A percentile compares a stretch with the other conserved stretches of the same genome.
Evolutionary conservation across 1,140 invertebrate species (phyloP).

Genomic region (Apis mellifera): Amel_HAv3.1 CM009946.2:2730001-2730500

Average conservation of each 20-base stretch:
- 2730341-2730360: constrained; percentile 98
- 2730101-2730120: constrained; percentile 98
- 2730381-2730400: constrained; percentile 98
- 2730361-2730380: constrained; percentile 96
- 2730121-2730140: constrained; percentile 28
- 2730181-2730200: constrained; percentile 76
- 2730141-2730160: neutral
- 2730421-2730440: constrained; percentile 98
- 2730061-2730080: constrained; percentile 97
- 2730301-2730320: constrained; percentile 99
- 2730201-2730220: constrained; percentile 99
- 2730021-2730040: constrained; percentile 97
- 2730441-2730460: constrained; percentile 97
- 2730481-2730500: neutral
- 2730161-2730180: neutral
- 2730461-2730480: constrained; percentile 87
- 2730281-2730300: constrained; percentile 98
- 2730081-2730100: constrained; percentile 96
- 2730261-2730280: constrained; percentile 94
- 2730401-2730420: constrained; percentile 98
- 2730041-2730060: constrained; percentile 97
- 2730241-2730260: constrained; percentile 96
- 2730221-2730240: constrained; percentile 95
- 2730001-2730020: constrained; percentile 92
- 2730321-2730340: constrained; percentile 99